Conservation (phyloP, 2,888 invertebrate species). For the Dicyrtoma fusca region DNA sequence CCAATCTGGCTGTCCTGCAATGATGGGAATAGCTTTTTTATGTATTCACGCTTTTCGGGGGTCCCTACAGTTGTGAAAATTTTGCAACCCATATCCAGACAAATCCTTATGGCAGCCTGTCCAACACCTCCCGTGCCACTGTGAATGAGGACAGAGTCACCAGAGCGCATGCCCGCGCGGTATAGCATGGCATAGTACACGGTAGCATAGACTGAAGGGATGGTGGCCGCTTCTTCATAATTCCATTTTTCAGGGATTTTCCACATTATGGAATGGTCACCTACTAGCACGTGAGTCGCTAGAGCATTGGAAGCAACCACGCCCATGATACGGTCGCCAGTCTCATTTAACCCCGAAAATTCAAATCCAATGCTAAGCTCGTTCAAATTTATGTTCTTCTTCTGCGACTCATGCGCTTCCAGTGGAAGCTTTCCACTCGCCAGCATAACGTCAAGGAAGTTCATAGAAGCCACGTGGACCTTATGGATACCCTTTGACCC, state of each 20-base stretch:
- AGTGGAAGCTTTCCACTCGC: slow-evolving; percentile 85
- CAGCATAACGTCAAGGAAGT: slow-evolving; percentile 94
- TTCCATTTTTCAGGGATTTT: slow-evolving; percentile 68
- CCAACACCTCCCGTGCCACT: slow-evolving; percentile 74
- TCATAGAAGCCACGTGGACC: slow-evolving; percentile 79
- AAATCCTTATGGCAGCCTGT: slow-evolving; percentile 74
- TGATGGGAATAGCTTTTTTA: slow-evolving; percentile 81
- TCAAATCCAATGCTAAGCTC: slow-evolving; percentile 68
- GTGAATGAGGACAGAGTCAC: slow-evolving; percentile 63
- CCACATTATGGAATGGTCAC: slow-evolving; percentile 61
- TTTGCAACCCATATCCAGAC: slow-evolving; percentile 68
- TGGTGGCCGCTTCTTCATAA: slow-evolving; percentile 69
- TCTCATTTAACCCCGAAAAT: slow-evolving; percentile 62
- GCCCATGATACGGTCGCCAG: slow-evolving; percentile 61
- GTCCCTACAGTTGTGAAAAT: slow-evolving; percentile 76
- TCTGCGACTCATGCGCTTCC: slow-evolving; percentile 71
- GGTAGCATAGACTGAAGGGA: slow-evolving; percentile 69
- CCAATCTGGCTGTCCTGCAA: slow-evolving; percentile 72
- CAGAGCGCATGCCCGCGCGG: slow-evolving; percentile 63
- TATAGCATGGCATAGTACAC: slow-evolving; percentile 68
- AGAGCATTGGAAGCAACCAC: slow-evolving; percentile 72
- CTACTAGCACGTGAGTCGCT: slow-evolving; percentile 61
- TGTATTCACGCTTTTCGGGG: slow-evolving; percentile 81
- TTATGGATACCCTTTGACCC: slow-evolving; percentile 59
- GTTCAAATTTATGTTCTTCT: slow-evolving; percentile 12